Conservation (phyloP, 2,113 vertebrate genomes). For the Rhea pennata region DNA sequence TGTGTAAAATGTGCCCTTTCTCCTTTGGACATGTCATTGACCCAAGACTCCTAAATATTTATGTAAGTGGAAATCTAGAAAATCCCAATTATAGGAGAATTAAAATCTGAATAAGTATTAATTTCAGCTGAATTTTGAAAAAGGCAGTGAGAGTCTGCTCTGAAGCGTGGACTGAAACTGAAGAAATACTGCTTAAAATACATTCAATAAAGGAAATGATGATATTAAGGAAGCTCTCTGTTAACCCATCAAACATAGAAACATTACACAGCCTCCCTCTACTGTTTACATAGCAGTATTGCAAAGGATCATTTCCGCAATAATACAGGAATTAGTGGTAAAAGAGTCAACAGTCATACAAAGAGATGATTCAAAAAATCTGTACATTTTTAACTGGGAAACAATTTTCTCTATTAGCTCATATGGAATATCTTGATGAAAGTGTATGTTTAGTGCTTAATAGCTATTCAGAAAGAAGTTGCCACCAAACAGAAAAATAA, state of each 20-base stretch:
- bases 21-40: not conserved
- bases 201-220: not conserved
- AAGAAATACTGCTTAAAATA: not conserved
- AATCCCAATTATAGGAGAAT: not conserved
- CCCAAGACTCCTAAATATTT: not conserved
- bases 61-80: not conserved
- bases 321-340: not conserved
- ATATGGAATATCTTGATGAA: not conserved
- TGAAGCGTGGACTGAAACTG: not conserved
- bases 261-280: not conserved
- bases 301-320: not conserved
- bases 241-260: not conserved
- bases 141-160: not conserved
- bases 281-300: not conserved
- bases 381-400: not conserved
- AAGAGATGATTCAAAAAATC: not conserved
- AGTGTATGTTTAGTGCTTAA: not conserved
- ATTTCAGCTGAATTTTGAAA: not conserved
- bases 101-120: not conserved
- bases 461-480: not conserved
- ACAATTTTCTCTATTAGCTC: not conserved
- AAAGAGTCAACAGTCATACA: not conserved
- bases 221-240: not conserved
- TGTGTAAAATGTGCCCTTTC: not conserved
- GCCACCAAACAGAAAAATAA: not conserved